Evolutionary conservation across 2,888 invertebrate genomes (phyloP).

Genomic region (Desoria tigrina): DNA sequence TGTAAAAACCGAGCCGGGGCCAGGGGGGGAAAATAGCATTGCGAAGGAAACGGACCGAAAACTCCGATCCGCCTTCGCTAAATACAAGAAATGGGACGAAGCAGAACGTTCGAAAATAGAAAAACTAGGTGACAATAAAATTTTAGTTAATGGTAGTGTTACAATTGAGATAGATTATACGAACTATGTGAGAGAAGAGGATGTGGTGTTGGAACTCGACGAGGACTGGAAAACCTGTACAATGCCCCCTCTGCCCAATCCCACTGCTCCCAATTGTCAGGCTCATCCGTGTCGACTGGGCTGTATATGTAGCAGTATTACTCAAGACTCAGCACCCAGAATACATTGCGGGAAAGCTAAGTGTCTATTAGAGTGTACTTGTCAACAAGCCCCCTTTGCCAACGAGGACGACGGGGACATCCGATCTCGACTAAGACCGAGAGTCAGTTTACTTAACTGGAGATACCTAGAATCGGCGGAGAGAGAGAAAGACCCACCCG

Average conservation of each 20-base stretch:
- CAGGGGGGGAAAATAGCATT: background rate
- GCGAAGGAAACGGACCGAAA: background rate
- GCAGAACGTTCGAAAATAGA: conserved; percentile 39
- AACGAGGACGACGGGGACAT: conserved; percentile 46
- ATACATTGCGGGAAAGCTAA: conserved; percentile 46
- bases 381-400: conserved; percentile 30
- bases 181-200: conserved; percentile 44
- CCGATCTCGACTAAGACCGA: conserved; percentile 46
- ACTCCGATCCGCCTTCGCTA: conserved; percentile 38
- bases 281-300: conserved; percentile 44
- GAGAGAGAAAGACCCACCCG: conserved; percentile 44
- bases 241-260: conserved; percentile 28
- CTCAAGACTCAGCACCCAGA: conserved; percentile 33
- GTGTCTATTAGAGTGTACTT: conserved; percentile 50
- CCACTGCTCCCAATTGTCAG: conserved; percentile 35
- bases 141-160: conserved; percentile 32
- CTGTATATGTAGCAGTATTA: conserved; percentile 44
- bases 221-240: conserved; percentile 34
- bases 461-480: conserved; percentile 37
- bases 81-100: conserved; percentile 39
- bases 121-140: conserved; percentile 33
- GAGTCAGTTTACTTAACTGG: conserved; percentile 51
- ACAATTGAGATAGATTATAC: conserved; percentile 41
- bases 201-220: conserved; percentile 39
- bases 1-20: background rate